Evolutionary conservation across 2,113 vertebrate genomes (phyloP).

Genomic region (Heliornis fulica): DNA sequence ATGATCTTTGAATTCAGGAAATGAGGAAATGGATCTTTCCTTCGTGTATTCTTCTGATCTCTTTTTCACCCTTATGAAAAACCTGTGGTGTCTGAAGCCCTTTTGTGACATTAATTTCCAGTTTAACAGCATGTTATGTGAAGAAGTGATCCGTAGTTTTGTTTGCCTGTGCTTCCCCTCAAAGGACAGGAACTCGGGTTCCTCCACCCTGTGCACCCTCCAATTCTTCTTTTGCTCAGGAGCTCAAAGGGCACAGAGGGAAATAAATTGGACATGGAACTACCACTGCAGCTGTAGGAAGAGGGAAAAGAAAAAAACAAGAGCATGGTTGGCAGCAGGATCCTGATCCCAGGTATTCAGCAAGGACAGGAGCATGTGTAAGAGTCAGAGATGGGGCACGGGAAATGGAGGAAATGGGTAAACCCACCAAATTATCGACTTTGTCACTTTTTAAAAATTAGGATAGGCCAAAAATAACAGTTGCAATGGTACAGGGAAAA

Average conservation of each 20-base stretch:
- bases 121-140: background rate
- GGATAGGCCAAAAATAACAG: background rate
- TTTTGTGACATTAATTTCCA: background rate
- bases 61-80: background rate
- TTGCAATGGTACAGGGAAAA: background rate
- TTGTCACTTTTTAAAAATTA: background rate
- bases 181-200: background rate
- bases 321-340: background rate
- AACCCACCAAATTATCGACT: background rate
- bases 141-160: background rate
- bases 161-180: background rate
- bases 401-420: background rate
- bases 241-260: background rate
- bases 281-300: background rate
- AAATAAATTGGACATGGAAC: rapidly evolving
- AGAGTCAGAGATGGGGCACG: background rate
- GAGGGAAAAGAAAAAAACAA: background rate
- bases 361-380: background rate
- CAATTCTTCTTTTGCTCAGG: background rate
- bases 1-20: background rate
- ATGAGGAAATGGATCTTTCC: background rate
- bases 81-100: background rate
- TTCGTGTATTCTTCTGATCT: background rate
- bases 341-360: background rate
- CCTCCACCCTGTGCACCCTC: background rate